Percentiles rank a stretch among this genome's conserved stretches.
Evolutionary conservation across 2,113 vertebrate genomes (phyloP).

Genomic region (Lamprologus sp.): DNA sequence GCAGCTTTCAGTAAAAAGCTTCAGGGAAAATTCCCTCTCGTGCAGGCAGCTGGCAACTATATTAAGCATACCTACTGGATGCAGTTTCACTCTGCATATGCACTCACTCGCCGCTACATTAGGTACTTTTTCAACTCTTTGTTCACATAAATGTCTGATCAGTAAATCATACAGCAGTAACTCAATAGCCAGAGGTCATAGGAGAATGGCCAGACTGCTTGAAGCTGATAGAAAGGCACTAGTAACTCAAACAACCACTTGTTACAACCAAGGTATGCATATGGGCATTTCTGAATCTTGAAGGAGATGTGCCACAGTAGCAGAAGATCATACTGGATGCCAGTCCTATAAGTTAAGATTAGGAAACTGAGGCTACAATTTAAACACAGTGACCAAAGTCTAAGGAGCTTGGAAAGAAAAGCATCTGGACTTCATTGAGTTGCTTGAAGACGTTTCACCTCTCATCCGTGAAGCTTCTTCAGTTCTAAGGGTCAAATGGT

Average conservation of each 20-base stretch:
- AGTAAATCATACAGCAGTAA: background rate
- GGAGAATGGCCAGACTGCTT: background rate
- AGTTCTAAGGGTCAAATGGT: background rate
- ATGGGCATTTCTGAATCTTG: background rate
- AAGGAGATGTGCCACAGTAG: background rate
- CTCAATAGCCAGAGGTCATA: background rate
- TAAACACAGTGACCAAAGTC: background rate
- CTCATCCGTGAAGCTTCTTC: background rate
- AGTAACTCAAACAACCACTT: background rate
- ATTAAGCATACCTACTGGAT: background rate
- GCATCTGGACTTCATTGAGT: background rate
- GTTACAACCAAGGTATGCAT: background rate
- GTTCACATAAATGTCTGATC: background rate
- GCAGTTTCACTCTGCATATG: background rate
- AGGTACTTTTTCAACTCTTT: background rate
- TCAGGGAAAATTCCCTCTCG: background rate
- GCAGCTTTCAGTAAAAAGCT: background rate
- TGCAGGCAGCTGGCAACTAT: background rate
- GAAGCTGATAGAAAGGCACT: background rate
- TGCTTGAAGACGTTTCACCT: background rate
- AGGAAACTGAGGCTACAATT: background rate
- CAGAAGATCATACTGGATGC: background rate
- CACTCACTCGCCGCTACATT: background rate
- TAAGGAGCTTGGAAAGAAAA: background rate
- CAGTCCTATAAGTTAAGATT: background rate